Percentiles rank a stretch among this genome's conserved stretches.
Evolutionary conservation across 2,113 vertebrate genomes (phyloP).

Genomic region (Strigops habroptila): DNA sequence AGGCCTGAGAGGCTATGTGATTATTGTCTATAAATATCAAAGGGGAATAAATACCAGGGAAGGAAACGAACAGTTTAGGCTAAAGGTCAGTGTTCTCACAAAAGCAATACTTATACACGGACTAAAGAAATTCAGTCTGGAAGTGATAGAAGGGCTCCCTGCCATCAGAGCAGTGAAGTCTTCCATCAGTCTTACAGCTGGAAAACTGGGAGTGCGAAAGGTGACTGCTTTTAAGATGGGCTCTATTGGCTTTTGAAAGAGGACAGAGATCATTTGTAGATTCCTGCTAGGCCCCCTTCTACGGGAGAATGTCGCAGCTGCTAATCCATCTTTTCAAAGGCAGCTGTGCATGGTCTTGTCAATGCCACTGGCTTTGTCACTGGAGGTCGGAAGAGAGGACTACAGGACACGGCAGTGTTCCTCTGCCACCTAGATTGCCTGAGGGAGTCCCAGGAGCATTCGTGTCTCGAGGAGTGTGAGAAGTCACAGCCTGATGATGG

Average conservation of each 20-base stretch:
- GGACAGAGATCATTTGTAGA: background rate
- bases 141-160: background rate
- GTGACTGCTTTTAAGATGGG: background rate
- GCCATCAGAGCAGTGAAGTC: background rate
- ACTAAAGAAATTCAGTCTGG: background rate
- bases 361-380: background rate
- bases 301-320: accelerated
- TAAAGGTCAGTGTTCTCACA: background rate
- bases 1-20: background rate
- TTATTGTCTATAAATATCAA: conserved; percentile 11
- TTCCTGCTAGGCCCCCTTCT: background rate
- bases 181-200: background rate
- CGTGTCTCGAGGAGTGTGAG: background rate
- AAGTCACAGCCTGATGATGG: accelerated
- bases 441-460: accelerated
- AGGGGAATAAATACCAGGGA: background rate
- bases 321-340: background rate
- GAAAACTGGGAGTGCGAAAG: background rate
- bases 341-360: background rate
- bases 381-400: background rate
- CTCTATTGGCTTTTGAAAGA: background rate
- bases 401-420: accelerated
- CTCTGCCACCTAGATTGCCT: background rate
- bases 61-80: background rate
- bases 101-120: background rate